phyloP scores from a whole-genome alignment of 37 sponge, comb jelly and placozoan genomes.

The Tethya wilhelma region DNA sequence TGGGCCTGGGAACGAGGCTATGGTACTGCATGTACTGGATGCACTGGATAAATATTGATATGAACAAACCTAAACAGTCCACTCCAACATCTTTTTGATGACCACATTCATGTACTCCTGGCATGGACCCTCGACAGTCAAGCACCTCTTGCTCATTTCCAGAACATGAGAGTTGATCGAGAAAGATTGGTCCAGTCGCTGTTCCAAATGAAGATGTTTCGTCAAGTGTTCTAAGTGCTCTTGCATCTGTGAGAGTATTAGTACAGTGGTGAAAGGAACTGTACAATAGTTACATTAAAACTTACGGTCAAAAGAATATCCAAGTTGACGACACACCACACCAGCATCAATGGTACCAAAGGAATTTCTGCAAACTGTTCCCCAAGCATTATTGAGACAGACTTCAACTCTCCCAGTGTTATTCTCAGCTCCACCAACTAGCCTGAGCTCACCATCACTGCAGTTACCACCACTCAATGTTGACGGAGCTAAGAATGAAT shows the following conservation, averaged over 20 bases:
- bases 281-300: too few relatives aligned
- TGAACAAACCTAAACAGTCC: not conserved
- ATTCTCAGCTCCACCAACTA: conserved; percentile 18
- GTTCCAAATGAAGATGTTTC: not conserved
- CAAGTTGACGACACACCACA: conserved; percentile 45
- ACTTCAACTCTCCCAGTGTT: conserved; percentile 38
- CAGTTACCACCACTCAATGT: conserved; percentile 10
- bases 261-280: too few relatives aligned
- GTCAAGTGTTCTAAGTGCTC: too few relatives aligned
- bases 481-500: too few relatives aligned
- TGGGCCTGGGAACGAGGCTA: too few relatives aligned
- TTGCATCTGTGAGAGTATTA: too few relatives aligned
- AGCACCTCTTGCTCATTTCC: conserved; percentile 5
- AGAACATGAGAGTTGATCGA: conserved; percentile 6
- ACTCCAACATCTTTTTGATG: conserved; percentile 11
- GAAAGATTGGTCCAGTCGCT: conserved; percentile 24
- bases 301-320: too few relatives aligned
- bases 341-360: conserved; percentile 36
- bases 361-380: conserved; percentile 20
- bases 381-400: conserved; percentile 56
- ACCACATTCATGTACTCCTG: too few relatives aligned
- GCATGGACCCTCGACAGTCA: not conserved
- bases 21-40: too few relatives aligned
- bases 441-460: conserved; percentile 29
- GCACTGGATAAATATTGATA: too few relatives aligned